A percentile compares a stretch with the other conserved stretches of the same genome.
Conservation (phyloP, 1,140 invertebrate species). For the Hypothenemus hampei region DNA sequence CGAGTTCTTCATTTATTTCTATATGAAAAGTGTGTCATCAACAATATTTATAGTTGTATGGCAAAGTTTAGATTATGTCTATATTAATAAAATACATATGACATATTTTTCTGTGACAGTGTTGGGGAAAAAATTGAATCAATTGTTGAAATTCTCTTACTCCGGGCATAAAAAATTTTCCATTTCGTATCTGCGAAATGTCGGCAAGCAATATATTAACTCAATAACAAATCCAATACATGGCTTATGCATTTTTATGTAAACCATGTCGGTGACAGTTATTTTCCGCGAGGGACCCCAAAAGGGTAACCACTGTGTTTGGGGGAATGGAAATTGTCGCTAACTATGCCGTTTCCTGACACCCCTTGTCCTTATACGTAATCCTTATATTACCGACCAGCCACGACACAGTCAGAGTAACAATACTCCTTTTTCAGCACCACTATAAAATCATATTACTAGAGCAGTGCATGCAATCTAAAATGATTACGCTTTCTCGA, state of each 20-base stretch:
- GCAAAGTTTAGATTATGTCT: too few species aligned
- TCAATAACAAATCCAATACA: slow-evolving; percentile 37
- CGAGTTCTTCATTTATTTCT: too few species aligned
- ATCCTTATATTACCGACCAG: slow-evolving; percentile 40
- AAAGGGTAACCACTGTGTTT: slow-evolving; percentile 43
- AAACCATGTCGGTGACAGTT: slow-evolving; percentile 44
- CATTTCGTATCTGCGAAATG: too few species aligned
- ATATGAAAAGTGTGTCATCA: too few species aligned
- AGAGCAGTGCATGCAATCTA: slow-evolving; percentile 34
- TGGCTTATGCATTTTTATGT: slow-evolving; percentile 46
- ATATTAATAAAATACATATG: too few species aligned
- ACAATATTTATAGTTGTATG: too few species aligned
- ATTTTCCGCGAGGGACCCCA: slow-evolving; percentile 35
- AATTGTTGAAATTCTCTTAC: too few species aligned
- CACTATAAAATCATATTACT: slow-evolving; percentile 34
- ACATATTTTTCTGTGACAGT: too few species aligned
- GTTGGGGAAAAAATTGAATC: too few species aligned
- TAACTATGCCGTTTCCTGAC: slow-evolving; percentile 42
- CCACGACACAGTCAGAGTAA: slow-evolving; percentile 27
- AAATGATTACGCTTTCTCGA: slow-evolving; percentile 35
- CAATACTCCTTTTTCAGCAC: slow-evolving; percentile 22
- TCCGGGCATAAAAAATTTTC: too few species aligned
- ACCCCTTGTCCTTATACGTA: slow-evolving; percentile 35
- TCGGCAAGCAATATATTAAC: too few species aligned
- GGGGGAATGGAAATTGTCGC: slow-evolving; percentile 46